A percentile compares a stretch with the other conserved stretches of the same genome.
phyloP scores from a whole-genome alignment of 2,797 vertebrate species.

The Apodemus agrarius region DNA sequence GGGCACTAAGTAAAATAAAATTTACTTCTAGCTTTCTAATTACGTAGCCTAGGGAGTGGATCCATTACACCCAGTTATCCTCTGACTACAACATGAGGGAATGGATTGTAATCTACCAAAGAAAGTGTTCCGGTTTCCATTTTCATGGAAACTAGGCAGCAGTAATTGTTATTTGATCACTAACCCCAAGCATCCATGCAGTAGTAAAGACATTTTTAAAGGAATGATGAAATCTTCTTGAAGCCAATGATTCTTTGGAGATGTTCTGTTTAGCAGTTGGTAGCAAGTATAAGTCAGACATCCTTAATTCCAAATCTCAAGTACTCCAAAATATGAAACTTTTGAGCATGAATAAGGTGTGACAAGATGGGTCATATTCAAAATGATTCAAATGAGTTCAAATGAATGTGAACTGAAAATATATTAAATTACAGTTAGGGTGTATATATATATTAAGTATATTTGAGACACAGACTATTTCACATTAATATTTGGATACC shows the following conservation, averaged over 20 bases:
- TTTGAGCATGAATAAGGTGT: neutral
- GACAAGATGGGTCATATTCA: neutral
- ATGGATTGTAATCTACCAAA: neutral
- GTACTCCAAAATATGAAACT: neutral
- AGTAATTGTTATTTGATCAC: neutral
- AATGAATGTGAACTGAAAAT: neutral
- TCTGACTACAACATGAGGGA: neutral
- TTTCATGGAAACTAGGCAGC: neutral
- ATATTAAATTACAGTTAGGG: neutral
- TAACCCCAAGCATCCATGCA: neutral
- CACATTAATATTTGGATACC: neutral
- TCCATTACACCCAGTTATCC: neutral
- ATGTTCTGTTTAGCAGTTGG: neutral
- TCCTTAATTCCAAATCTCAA: neutral
- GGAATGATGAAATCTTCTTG: neutral
- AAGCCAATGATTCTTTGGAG: neutral
- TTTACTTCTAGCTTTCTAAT: neutral
- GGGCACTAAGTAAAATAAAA: neutral
- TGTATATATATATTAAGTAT: neutral
- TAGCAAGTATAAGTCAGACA: neutral
- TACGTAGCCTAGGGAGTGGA: neutral
- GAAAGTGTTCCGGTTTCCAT: neutral
- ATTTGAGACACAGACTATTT: neutral
- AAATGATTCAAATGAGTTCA: too few relatives aligned
- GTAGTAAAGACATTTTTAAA: neutral